phyloP scores from a whole-genome alignment of 2,888 invertebrate species.

The Napeogenes sylphis region DNA sequence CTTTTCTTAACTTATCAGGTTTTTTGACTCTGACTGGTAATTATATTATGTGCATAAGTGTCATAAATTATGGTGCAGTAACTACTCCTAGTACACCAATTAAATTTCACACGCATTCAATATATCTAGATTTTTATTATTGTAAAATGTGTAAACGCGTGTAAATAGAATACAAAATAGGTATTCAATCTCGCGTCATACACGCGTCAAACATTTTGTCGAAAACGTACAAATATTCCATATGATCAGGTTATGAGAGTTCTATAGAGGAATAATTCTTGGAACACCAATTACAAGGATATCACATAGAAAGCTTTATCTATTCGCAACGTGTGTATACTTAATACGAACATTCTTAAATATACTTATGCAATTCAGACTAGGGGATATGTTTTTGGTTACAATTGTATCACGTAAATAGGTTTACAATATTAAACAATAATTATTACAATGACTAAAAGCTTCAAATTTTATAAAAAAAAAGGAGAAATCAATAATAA shows the following conservation, averaged over 20 bases:
- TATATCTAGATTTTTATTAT: conserved; percentile 18
- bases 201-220: conserved; percentile 50
- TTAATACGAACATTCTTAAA: conserved; percentile 38
- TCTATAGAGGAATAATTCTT: conserved; percentile 5
- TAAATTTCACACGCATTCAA: conserved; percentile 22
- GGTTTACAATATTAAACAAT: conserved; percentile 23
- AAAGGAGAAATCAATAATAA: conserved; percentile 31
- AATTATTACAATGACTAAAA: conserved; percentile 6
- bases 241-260: too few species aligned
- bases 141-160: conserved; percentile 54
- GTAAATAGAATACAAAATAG: conserved; percentile 53
- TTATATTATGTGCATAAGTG: conserved; percentile 23
- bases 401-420: conserved; percentile 60
- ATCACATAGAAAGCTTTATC: conserved; percentile 41
- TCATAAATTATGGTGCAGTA: conserved; percentile 9
- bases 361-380: conserved; percentile 57
- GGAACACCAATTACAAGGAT: conserved; percentile 26
- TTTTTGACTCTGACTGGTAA: conserved; percentile 56
- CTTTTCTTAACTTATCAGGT: conserved; percentile 59
- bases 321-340: conserved; percentile 34
- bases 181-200: conserved; percentile 69
- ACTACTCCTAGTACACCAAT: conserved; percentile 20
- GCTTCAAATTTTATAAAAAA: conserved; percentile 23
- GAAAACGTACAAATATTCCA: too few species aligned
- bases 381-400: conserved; percentile 73